Evolutionary conservation across 2,113 vertebrate genomes (phyloP).

Genomic region (Charadrius vociferus): DNA sequence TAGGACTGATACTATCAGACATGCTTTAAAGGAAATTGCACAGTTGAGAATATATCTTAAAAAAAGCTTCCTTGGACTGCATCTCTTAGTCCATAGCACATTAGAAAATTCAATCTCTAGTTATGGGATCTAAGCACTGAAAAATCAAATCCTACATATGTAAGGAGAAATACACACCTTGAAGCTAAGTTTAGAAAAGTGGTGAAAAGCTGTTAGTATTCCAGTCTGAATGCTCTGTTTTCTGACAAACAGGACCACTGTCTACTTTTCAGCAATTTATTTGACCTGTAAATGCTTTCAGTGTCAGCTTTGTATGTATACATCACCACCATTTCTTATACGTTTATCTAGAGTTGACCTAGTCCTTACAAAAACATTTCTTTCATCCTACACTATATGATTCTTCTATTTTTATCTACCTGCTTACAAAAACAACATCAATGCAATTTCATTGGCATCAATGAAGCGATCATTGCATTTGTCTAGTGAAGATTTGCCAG

Average conservation of each 20-base stretch:
- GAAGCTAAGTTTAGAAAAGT: background rate
- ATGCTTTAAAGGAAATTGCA: constrained; percentile 36
- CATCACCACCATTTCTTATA: background rate
- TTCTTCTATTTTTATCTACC: background rate
- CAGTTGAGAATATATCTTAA: background rate
- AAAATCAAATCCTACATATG: background rate
- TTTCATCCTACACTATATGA: background rate
- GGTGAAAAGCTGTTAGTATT: background rate
- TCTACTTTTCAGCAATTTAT: background rate
- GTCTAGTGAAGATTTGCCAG: background rate
- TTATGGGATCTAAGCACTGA: background rate
- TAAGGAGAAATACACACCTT: background rate
- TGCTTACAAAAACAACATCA: background rate
- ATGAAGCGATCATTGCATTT: background rate
- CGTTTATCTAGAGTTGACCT: background rate
- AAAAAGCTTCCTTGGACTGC: background rate
- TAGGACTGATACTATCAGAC: constrained; percentile 1
- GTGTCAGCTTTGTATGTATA: background rate
- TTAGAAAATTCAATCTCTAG: background rate
- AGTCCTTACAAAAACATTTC: background rate
- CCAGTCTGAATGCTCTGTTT: background rate
- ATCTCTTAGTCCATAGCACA: background rate
- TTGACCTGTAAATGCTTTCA: background rate
- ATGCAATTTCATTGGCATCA: background rate
- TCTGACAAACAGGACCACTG: background rate